These are phyloP conservation scores for Aspidapion aeneum DNA, from an alignment of 2,888 invertebrate genomes.

Conservation along the genomic window DNA sequence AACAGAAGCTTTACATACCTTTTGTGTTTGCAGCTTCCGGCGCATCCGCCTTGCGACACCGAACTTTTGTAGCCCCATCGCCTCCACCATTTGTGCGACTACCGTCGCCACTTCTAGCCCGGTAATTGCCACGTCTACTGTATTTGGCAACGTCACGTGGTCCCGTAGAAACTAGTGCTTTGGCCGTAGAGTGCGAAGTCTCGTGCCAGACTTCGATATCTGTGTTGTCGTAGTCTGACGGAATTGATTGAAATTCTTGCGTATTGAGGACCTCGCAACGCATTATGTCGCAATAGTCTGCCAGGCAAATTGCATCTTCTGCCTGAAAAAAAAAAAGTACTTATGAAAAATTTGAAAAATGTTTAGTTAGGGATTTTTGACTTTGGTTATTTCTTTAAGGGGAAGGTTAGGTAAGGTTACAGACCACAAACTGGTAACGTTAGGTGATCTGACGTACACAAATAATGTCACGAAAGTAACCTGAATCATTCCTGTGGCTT, in stretches of 20 bases:
- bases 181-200: constrained; percentile 56
- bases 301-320: constrained; percentile 88
- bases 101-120: not conserved
- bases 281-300: constrained; percentile 95
- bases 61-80: constrained; percentile 29
- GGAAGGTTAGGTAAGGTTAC: no score
- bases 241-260: constrained; percentile 65
- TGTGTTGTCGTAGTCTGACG: constrained; percentile 64
- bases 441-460: no score
- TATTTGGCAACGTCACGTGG: constrained; percentile 47
- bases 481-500: no score
- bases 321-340: constrained; percentile 67
- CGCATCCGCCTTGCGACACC: constrained; percentile 43
- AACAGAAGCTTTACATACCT: constrained; percentile 29
- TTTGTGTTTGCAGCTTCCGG: constrained; percentile 34
- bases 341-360: not conserved
- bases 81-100: not conserved
- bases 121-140: constrained; percentile 18
- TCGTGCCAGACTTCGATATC: constrained; percentile 85
- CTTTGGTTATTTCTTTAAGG: no score
- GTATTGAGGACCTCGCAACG: constrained; percentile 84
- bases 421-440: no score
- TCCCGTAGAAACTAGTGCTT: constrained; percentile 53
- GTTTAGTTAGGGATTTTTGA: no score
- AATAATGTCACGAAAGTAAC: no score